Conservation (phyloP, 2,797 vertebrate species). For the Pseudochirops cupreus region DNA sequence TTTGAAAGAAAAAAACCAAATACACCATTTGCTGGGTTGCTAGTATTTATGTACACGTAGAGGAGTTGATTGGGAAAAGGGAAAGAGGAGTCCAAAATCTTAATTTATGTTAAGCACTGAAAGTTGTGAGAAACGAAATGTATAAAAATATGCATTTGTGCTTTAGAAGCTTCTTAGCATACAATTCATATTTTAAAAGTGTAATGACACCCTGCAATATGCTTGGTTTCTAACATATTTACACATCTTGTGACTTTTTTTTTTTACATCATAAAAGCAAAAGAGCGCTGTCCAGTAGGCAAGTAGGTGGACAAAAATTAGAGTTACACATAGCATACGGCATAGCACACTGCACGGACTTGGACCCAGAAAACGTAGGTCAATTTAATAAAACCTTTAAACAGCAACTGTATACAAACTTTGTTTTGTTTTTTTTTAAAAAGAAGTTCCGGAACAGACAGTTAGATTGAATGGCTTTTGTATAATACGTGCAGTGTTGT, state of each 20-base stretch:
- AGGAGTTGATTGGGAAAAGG: conserved; percentile 63
- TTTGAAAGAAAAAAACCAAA: conserved; percentile 74
- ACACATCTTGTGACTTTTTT: conserved; percentile 71
- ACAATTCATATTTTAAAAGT: conserved; percentile 76
- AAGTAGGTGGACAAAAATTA: conserved; percentile 76
- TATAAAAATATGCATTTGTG: conserved; percentile 87
- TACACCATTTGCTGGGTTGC: conserved; percentile 62
- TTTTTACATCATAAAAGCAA: conserved; percentile 74
- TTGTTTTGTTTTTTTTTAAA: conserved; percentile 31
- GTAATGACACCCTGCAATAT: conserved; percentile 68
- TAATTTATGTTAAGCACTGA: conserved; percentile 73
- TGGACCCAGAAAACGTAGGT: conserved; percentile 73
- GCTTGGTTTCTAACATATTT: conserved; percentile 74
- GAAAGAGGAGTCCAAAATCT: conserved; percentile 70
- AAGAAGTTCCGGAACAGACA: conserved; percentile 73
- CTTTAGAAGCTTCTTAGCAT: conserved; percentile 81
- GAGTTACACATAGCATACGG: conserved; percentile 37
- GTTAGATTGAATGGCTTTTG: conserved; percentile 73
- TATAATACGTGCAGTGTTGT: conserved; percentile 67
- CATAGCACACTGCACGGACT: conserved; percentile 63
- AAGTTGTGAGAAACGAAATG: conserved; percentile 81
- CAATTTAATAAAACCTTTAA: conserved; percentile 78
- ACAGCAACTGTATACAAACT: conserved; percentile 79
- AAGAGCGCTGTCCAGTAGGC: conserved; percentile 76
- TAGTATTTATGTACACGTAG: conserved; percentile 71